A percentile compares a stretch with the other conserved stretches of the same genome.
phyloP scores from a whole-genome alignment of 2,888 invertebrate genomes.

The Melitaea athalia region DNA sequence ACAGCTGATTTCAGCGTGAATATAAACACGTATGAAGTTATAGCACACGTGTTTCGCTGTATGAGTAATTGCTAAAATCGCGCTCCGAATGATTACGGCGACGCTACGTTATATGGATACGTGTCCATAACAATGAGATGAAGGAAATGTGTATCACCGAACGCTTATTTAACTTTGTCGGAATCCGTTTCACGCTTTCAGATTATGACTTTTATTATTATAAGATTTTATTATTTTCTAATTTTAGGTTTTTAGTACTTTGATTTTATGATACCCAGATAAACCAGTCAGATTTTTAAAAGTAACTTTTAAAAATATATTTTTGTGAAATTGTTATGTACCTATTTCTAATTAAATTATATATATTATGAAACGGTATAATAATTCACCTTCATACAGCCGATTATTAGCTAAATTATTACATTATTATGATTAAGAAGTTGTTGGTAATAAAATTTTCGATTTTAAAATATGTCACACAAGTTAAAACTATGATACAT shows the following conservation, averaged over 20 bases:
- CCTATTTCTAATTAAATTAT: no score
- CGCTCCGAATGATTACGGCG: slow-evolving; percentile 19
- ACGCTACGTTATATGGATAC: slow-evolving; percentile 15
- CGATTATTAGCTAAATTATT: no score
- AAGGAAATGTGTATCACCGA: slow-evolving; percentile 1
- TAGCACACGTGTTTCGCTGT: slow-evolving; percentile 1
- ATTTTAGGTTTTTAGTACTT: not conserved
- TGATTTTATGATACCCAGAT: not conserved
- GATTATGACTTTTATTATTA: not conserved
- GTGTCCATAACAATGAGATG: slow-evolving; percentile 9
- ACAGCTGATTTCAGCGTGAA: slow-evolving; percentile 1
- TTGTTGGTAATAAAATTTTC: no score
- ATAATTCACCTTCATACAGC: no score
- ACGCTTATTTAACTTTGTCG: slow-evolving; percentile 9
- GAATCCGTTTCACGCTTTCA: not conserved
- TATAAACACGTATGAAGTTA: not conserved
- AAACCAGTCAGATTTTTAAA: no score
- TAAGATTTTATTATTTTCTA: not conserved
- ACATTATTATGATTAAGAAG: no score
- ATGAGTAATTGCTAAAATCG: slow-evolving; percentile 23
- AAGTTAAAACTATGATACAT: no score
- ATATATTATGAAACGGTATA: no score
- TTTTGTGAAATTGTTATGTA: no score
- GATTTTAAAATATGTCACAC: no score
- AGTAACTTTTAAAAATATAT: no score